phyloP scores from a whole-genome alignment of 2,888 invertebrate genomes.

The Chalcis sispes region DNA sequence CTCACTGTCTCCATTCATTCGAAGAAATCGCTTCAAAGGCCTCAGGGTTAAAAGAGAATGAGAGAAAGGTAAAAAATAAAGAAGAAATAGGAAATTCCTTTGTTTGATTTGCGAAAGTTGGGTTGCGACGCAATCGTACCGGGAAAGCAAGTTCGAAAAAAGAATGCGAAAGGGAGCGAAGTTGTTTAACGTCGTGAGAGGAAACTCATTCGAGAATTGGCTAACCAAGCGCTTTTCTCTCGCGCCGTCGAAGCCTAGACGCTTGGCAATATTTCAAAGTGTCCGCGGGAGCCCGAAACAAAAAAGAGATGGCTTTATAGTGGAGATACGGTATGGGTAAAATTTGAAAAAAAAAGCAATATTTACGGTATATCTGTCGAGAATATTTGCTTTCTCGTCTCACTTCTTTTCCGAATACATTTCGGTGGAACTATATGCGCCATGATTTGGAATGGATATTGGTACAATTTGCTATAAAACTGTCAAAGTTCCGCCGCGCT shows the following conservation, averaged over 20 bases:
- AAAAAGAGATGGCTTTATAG: not conserved
- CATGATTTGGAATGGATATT: too few relatives aligned
- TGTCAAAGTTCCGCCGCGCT: constrained; percentile 33
- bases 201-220: constrained; percentile 36
- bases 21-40: constrained; percentile 10
- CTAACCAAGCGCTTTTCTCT: constrained; percentile 30
- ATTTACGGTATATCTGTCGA: constrained; percentile 24
- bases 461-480: constrained; percentile 48
- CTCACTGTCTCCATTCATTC: not conserved
- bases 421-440: too few relatives aligned
- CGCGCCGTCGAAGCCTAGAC: not conserved
- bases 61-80: not conserved
- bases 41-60: too few relatives aligned
- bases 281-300: not conserved
- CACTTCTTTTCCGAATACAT: too few relatives aligned
- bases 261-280: constrained; percentile 45
- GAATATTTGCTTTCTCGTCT: too few relatives aligned
- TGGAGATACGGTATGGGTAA: not conserved
- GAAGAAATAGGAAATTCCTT: constrained; percentile 2
- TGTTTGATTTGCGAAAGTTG: not conserved
- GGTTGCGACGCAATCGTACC: not conserved
- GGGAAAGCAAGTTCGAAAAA: not conserved
- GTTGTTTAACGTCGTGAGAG: constrained; percentile 5
- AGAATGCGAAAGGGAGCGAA: not conserved
- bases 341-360: not conserved